Evolutionary conservation across 2,888 invertebrate genomes (phyloP), one percentile per base, ranked within the genome.

Genomic region (Podabrus alpinus): DNA sequence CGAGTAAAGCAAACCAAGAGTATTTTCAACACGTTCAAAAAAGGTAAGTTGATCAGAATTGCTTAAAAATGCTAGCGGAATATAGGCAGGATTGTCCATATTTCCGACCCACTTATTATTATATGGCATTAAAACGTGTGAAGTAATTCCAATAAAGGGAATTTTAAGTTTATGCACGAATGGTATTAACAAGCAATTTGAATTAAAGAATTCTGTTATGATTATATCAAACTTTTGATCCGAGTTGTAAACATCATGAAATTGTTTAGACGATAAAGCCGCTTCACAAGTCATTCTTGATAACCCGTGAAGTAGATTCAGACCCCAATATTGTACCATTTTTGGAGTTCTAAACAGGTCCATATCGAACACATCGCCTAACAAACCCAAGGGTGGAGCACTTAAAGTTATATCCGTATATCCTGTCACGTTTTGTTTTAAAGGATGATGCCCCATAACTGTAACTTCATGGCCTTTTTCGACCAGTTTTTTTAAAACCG

Each of bases 201-300:
- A 90, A 79, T 93, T 93, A 83, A 95, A 94, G 72, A 90, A 90
- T 86, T 95, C 94, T 70, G 91, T 87, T 0, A 95, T 84, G 5
- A 94, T 88, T 0, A 94, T 84, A 84, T 95, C 94, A 81, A 91
- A 94, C 66, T 90, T 90, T 2, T 87, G 86, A 77, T 74, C 66
- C 0, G 60, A n/a, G 1, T 76, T 72, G 1, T 74, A 16, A 9
- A 78, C 25, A 21, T 76, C 59, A 19, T 66, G 64, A 17, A 71
- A 72, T 24, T 15, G 64, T 15, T 85, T 82, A 2, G 88, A 87
- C 4, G 74, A 15, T 3, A 78, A 17, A 11, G 15, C 59, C 3
- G 13, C 21, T 19, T 67, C 71, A 62, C 81, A 81, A 15, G 75
- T 75, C 2, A 62, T 29, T n/a, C 16, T 68, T 25, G 0, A 66